phyloP scores from a whole-genome alignment of 2,888 invertebrate genomes.

The Napeogenes sylphis region DNA sequence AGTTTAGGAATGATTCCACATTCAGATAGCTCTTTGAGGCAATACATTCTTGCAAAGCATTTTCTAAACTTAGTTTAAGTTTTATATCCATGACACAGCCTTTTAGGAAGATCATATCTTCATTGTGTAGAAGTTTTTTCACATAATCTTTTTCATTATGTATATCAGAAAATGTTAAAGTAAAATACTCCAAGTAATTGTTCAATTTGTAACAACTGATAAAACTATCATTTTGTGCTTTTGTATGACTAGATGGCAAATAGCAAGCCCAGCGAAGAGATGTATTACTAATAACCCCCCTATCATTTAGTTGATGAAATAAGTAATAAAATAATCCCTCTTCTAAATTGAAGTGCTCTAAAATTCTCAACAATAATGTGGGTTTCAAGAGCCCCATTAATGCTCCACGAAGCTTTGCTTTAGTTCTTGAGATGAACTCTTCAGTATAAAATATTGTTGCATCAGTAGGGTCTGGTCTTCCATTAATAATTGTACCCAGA shows the following conservation, averaged over 20 bases:
- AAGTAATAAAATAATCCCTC: constrained; percentile 89
- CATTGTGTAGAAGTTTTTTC: constrained; percentile 84
- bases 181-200: constrained; percentile 95
- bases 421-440: constrained; percentile 90
- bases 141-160: constrained; percentile 91
- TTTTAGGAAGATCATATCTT: constrained; percentile 84
- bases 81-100: constrained; percentile 86
- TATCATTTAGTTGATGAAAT: constrained; percentile 79
- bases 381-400: constrained; percentile 91
- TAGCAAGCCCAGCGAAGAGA: constrained; percentile 78
- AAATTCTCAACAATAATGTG: constrained; percentile 85
- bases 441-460: constrained; percentile 92
- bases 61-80: constrained; percentile 83
- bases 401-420: constrained; percentile 91
- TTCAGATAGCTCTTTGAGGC: constrained; percentile 89
- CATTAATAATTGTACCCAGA: constrained; percentile 89
- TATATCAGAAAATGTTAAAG: constrained; percentile 91
- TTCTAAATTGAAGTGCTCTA: constrained; percentile 86
- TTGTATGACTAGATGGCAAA: constrained; percentile 83
- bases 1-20: constrained; percentile 88
- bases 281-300: constrained; percentile 78
- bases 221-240: constrained; percentile 90
- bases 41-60: constrained; percentile 90
- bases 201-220: constrained; percentile 94
- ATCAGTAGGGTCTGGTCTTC: constrained; percentile 90